Evolutionary conservation across 2,888 invertebrate genomes (phyloP).

Genomic region (Allygus modestus): DNA sequence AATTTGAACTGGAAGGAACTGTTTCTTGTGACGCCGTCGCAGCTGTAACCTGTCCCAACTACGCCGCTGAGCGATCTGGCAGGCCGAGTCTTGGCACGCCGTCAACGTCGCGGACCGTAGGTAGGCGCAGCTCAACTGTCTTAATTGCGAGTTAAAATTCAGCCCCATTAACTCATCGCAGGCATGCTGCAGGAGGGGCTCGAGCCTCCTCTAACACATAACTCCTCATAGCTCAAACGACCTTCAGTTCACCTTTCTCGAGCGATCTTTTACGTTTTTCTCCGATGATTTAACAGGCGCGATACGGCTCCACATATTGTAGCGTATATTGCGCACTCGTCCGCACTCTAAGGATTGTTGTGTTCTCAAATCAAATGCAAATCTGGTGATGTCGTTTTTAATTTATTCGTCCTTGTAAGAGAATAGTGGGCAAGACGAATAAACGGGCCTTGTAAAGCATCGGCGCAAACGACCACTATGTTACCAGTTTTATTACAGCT

Average conservation of each 20-base stretch:
- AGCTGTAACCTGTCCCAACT: not conserved
- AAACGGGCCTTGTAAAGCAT: not conserved
- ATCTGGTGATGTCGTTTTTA: slow-evolving; percentile 6
- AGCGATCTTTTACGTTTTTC: slow-evolving; percentile 37
- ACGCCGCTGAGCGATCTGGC: not conserved
- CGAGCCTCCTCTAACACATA: not conserved
- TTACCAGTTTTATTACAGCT: not conserved
- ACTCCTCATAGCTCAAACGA: not conserved
- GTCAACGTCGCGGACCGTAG: not conserved
- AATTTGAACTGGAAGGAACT: too few species aligned
- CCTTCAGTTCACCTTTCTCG: slow-evolving; percentile 23
- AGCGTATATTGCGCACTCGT: not conserved
- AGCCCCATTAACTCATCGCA: slow-evolving; percentile 36
- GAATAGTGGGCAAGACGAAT: not conserved
- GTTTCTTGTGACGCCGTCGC: too few species aligned
- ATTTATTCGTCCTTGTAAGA: not conserved
- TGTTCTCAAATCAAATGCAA: slow-evolving; percentile 7
- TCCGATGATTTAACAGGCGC: slow-evolving; percentile 13
- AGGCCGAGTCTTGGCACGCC: not conserved
- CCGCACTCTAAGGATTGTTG: not conserved
- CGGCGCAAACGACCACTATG: not conserved
- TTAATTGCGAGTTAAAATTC: slow-evolving; percentile 41
- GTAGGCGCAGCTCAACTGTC: slow-evolving; percentile 3
- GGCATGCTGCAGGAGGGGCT: slow-evolving; percentile 28
- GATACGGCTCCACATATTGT: not conserved